These are phyloP conservation scores for Hylaea fasciaria DNA, from an alignment of 2,888 invertebrate species.

Conservation along the genomic window DNA sequence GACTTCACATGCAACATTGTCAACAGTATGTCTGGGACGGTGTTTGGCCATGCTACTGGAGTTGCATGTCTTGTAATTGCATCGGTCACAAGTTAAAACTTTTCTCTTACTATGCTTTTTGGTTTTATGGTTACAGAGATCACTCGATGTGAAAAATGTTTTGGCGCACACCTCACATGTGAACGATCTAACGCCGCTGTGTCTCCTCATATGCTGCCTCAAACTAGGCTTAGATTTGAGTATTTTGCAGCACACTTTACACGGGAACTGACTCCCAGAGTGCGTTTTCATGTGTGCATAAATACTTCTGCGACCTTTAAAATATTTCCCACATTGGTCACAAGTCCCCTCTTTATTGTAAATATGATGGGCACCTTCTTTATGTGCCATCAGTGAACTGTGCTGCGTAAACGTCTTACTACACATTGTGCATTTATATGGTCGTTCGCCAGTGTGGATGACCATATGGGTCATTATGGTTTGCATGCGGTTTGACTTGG, in stretches of 20 bases:
- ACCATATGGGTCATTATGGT: slow-evolving; percentile 61
- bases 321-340: slow-evolving; percentile 66
- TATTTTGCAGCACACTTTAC: slow-evolving; percentile 58
- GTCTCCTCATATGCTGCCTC: slow-evolving; percentile 62
- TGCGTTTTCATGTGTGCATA: slow-evolving; percentile 65
- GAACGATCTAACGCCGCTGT: slow-evolving; percentile 60
- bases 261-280: slow-evolving; percentile 44
- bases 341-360: slow-evolving; percentile 62
- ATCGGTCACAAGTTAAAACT: slow-evolving; percentile 59
- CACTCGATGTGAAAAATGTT: slow-evolving; percentile 63
- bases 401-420: slow-evolving; percentile 60
- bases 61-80: slow-evolving; percentile 57
- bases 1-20: slow-evolving; percentile 58
- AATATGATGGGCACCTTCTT: slow-evolving; percentile 60
- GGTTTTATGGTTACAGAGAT: slow-evolving; percentile 65
- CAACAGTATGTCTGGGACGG: slow-evolving; percentile 54
- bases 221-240: slow-evolving; percentile 52
- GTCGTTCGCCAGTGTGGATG: slow-evolving; percentile 65
- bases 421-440: slow-evolving; percentile 63
- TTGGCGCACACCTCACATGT: slow-evolving; percentile 70
- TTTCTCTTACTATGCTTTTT: slow-evolving; percentile 56
- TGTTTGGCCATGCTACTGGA: slow-evolving; percentile 55
- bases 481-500: slow-evolving; percentile 58
- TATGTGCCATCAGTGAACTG: slow-evolving; percentile 61
- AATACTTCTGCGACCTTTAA: slow-evolving; percentile 59